Evolutionary conservation across 2,113 vertebrate genomes (phyloP).

Genomic region (Ornithorhynchus anatinus): DNA sequence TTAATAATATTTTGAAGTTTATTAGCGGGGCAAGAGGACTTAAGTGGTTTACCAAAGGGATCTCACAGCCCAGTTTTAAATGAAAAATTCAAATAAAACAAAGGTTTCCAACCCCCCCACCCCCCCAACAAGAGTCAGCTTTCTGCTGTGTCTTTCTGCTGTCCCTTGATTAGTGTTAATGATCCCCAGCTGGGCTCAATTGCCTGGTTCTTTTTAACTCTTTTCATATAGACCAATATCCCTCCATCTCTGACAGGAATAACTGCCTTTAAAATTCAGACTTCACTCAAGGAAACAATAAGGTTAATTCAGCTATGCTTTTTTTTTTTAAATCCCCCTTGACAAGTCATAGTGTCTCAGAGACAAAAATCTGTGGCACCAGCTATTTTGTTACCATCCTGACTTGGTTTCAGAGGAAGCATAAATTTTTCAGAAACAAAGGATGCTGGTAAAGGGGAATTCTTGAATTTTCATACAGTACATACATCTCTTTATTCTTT

Average conservation of each 20-base stretch:
- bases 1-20: conserved; percentile 26
- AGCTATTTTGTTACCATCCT: too few species aligned
- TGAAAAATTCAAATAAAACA: neutral
- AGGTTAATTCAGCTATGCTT: neutral
- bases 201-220: neutral
- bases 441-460: too few species aligned
- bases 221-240: neutral
- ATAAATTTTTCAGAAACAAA: too few species aligned
- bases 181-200: neutral
- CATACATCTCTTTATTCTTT: too few species aligned
- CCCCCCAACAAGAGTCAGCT: neutral
- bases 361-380: too few species aligned
- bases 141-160: neutral
- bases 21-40: neutral
- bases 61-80: neutral
- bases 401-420: too few species aligned
- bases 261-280: neutral
- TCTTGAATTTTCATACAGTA: too few species aligned
- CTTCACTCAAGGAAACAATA: neutral
- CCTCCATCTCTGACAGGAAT: neutral
- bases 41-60: neutral
- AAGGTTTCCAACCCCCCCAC: too few species aligned
- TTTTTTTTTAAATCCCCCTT: too few species aligned
- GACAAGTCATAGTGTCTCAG: too few species aligned
- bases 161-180: neutral